Base-by-base conservation (phyloP, 1,140 invertebrate genomes). In the Thrips palmi region DNA sequence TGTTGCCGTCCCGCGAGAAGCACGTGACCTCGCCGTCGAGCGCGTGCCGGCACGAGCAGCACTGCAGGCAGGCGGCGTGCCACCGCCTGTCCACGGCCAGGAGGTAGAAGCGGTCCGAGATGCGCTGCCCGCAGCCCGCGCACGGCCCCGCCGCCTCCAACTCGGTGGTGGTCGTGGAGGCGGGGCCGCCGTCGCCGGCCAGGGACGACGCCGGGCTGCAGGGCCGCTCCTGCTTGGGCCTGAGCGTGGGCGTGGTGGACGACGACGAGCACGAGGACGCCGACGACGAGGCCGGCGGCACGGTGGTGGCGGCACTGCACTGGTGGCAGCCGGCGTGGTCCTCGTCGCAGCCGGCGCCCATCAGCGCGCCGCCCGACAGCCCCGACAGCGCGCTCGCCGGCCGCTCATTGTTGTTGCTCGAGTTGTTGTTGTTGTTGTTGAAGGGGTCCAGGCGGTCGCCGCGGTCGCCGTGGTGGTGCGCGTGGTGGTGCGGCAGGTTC, bases 11-110 rank as follows among this genome's bases (percentile, higher is more conserved):
- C 43, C 84, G 68, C 33, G 85, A 78, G 59, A 91, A 97, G 61
- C 91, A 96, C 36, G 87, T 86, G 49, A 84, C 72, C 58, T 94
- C 85, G 4, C 81, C 75, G 57, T 92, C 87, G 33, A 96, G 70
- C 7, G 78, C 73, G 52, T 84, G 72, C 49, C 82, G 73, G 62
- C 91, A 97, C 52, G 88, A 81, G 51, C 73, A 82, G 59, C 91
- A 97, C 54, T 86, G 77, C 17, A 93, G 64, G 56, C 91, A 96
- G 31, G 79, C 71, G 19, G 77, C 76, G 54, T 96, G 89, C 89
- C 89, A 96, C 54, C 83, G 70, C 49, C 82, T 72, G 55, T 94
- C 88, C 15, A 92, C 83, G 2, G 87, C 51, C 43, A 62, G 55
- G 38, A 96, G 71, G 65, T 92, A 94, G 64, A 80, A 94, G 45